Evolutionary conservation across 2,113 vertebrate genomes (phyloP), one percentile per base, ranked within the genome.

Genomic region (Sinocyclocheilus grahami): DNA sequence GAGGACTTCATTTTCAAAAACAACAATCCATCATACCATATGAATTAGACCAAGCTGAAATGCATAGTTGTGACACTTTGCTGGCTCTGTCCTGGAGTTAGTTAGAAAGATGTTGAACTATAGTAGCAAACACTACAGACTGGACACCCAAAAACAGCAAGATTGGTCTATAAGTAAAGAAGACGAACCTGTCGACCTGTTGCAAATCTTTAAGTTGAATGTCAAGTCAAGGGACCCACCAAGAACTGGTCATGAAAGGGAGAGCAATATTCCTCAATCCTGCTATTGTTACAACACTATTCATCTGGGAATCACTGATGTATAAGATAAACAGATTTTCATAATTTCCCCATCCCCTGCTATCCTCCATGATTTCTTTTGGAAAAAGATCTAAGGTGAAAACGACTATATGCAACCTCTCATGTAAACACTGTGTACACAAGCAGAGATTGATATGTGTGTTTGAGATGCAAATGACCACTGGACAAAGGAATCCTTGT

Each of bases 271-370:
- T 90, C 86, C 82, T 87, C 87, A 89, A 86, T 87, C 88, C 81
- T 82, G 65, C 88, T 89, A 87, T 90, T 88, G 89, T 88, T 90
- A 86, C 72, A 80, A 51, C 76, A 24, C 87, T 51, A 76, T 82
- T 82, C 88, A 86, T 87, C 76, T 86, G 84, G 85, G 87, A 90
- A 80, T 87, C 76, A 55, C 86, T 78, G 87, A 87, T 86, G 80
- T 89, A 78, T 87, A 88, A 87, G 77, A 76, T 86, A 84, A 87
- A 89, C 84, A 89, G 48, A 78, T 89, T 88, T 86, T 83, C 74
- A 83, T 85, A 85, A 78, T 78, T 82, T 62, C 71, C 72, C 84
- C 72, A 85, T 65, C 86, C 83, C 88, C 83, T 82, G 75, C 83
- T 87, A 85, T 87, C 74, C 55, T 65, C 65, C 46, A 14, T 85